phyloP scores from a whole-genome alignment of 2,888 invertebrate species.

The Fragum whitleyi region DNA sequence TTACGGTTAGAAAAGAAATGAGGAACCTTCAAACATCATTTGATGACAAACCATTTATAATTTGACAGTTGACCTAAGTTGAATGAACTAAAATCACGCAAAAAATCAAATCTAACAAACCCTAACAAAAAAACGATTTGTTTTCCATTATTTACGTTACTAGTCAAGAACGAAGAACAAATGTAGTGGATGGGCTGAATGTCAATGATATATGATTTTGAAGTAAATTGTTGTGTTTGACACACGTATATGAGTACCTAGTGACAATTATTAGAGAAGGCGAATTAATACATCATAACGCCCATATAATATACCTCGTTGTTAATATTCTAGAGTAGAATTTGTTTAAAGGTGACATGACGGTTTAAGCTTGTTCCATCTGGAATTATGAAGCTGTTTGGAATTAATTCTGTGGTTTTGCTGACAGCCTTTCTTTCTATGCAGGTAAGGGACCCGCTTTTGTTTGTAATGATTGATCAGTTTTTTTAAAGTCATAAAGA shows the following conservation, averaged over 20 bases:
- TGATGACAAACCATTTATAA: no score
- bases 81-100: no score
- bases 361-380: background rate
- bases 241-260: background rate
- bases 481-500: no score
- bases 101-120: no score
- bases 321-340: background rate
- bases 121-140: no score
- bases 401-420: slow-evolving; percentile 10
- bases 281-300: slow-evolving; percentile 16
- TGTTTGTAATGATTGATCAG: no score
- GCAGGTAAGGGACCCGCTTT: background rate
- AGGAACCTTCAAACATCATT: no score
- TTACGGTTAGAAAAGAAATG: no score
- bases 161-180: background rate
- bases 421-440: background rate
- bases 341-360: slow-evolving; percentile 8
- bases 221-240: slow-evolving; percentile 8
- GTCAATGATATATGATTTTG: background rate
- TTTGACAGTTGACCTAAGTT: no score
- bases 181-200: background rate
- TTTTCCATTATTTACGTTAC: no score
- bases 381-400: background rate
- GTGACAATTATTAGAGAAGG: slow-evolving; percentile 11
- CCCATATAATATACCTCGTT: background rate